phyloP scores from a whole-genome alignment of 1,140 invertebrate genomes.

The Ceratina australensis region DNA sequence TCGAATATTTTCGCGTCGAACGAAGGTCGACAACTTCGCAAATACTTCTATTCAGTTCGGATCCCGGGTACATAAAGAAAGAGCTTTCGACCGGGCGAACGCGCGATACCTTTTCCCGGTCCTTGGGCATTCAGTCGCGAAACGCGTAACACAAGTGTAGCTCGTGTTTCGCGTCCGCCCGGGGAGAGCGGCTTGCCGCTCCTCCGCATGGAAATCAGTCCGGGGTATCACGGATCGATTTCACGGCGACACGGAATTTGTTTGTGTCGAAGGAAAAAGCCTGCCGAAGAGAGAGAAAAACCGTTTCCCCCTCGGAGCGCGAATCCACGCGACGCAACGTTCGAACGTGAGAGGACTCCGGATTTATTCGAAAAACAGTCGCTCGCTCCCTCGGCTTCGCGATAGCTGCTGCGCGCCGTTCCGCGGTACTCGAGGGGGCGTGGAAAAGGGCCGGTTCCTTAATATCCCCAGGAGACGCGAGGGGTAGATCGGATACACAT shows the following conservation, averaged over 20 bases:
- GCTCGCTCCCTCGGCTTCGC: not conserved
- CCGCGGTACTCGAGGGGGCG: constrained; percentile 40
- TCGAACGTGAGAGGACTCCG: constrained; percentile 59
- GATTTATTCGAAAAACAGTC: constrained; percentile 63
- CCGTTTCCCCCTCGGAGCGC: constrained; percentile 15
- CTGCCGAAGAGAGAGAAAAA: constrained; percentile 8
- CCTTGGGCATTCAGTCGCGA: no score
- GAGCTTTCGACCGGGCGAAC: not conserved
- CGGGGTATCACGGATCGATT: constrained; percentile 51
- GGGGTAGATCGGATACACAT: constrained; percentile 68
- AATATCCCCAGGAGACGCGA: constrained; percentile 67
- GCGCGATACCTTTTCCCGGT: not conserved
- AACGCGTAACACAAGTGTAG: not conserved
- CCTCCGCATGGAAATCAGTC: constrained; percentile 32
- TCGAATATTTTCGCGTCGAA: no score
- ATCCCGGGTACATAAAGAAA: not conserved
- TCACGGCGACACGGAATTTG: constrained; percentile 54
- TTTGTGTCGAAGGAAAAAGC: constrained; percentile 46
- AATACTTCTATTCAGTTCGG: no score
- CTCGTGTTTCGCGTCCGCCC: constrained; percentile 19
- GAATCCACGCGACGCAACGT: not conserved
- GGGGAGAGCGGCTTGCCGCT: constrained; percentile 17
- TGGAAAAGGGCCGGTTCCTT: constrained; percentile 62
- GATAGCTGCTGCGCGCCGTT: constrained; percentile 32
- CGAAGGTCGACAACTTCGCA: no score